Percentiles rank a stretch among this genome's conserved stretches.
These are phyloP conservation scores for Agrotis segetum DNA, from an alignment of 2,888 invertebrate genomes.

Conservation along the genomic window DNA sequence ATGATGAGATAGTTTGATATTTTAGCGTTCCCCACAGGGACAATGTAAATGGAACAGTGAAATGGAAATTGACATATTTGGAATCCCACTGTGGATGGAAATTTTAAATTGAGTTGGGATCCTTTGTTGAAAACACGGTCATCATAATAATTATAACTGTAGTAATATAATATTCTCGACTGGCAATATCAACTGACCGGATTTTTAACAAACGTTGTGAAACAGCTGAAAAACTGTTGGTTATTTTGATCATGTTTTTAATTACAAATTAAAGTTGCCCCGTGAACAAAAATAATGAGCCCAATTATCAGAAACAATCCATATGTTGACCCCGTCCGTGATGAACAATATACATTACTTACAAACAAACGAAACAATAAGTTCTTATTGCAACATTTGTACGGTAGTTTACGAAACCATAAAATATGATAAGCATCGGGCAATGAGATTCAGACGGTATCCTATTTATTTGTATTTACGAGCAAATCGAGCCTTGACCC, in stretches of 20 bases:
- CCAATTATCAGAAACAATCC: background rate
- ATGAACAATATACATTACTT: conserved; percentile 22
- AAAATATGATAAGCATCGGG: conserved; percentile 88
- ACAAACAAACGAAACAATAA: conserved; percentile 74
- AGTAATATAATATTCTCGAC: conserved; percentile 47
- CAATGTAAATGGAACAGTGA: conserved; percentile 47
- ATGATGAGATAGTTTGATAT: conserved; percentile 56
- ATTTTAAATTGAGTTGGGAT: conserved; percentile 65
- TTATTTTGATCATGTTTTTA: conserved; percentile 7
- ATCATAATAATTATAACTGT: conserved; percentile 54
- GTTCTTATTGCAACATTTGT: conserved; percentile 81
- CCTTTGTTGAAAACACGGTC: conserved; percentile 46
- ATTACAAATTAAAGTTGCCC: conserved; percentile 4
- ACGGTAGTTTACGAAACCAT: conserved; percentile 83
- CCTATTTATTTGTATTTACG: conserved; percentile 89
- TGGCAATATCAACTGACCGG: conserved; percentile 3
- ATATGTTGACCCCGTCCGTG: background rate
- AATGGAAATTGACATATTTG: conserved; percentile 64
- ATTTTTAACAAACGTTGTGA: conserved; percentile 18
- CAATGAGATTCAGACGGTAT: conserved; percentile 84
- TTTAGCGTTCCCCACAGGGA: conserved; percentile 35
- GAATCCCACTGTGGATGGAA: conserved; percentile 55
- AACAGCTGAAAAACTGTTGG: conserved; percentile 12
- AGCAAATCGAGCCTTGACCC: conserved; percentile 84
- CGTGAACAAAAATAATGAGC: background rate